These are phyloP conservation scores for Philopotamus ludificatus DNA, from an alignment of 1,140 invertebrate genomes.

Conservation along the genomic window DNA sequence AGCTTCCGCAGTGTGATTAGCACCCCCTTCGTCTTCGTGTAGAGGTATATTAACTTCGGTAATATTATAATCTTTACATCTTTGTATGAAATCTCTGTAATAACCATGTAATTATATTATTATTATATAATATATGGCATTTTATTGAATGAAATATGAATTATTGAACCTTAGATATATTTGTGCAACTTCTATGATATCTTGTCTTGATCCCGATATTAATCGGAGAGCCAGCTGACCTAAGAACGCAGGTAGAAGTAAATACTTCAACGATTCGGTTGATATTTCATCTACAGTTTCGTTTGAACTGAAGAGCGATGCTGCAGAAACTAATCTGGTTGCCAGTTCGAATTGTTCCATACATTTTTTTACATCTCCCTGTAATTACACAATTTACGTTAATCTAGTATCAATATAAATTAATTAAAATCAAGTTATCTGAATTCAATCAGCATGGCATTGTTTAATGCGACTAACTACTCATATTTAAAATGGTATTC, in stretches of 20 bases:
- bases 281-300: slow-evolving; percentile 85
- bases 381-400: slow-evolving; percentile 44
- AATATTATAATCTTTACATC: slow-evolving; percentile 76
- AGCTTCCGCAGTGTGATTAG: slow-evolving; percentile 45
- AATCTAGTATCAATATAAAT: not conserved
- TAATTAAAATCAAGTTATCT: not conserved
- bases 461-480: too few species aligned
- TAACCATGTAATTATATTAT: too few species aligned
- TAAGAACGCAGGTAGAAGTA: slow-evolving; percentile 80
- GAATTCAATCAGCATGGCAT: not conserved
- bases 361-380: slow-evolving; percentile 67
- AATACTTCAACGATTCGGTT: slow-evolving; percentile 80
- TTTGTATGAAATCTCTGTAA: slow-evolving; percentile 73
- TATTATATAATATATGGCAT: slow-evolving; percentile 6
- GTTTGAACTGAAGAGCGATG: slow-evolving; percentile 84
- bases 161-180: slow-evolving; percentile 69
- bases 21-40: slow-evolving; percentile 43
- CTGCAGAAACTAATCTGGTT: slow-evolving; percentile 73
- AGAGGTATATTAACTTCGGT: slow-evolving; percentile 61
- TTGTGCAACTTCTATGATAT: slow-evolving; percentile 71
- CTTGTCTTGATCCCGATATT: slow-evolving; percentile 61
- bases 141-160: slow-evolving; percentile 41
- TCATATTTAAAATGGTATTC: too few species aligned
- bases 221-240: slow-evolving; percentile 72
- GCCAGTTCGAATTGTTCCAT: slow-evolving; percentile 75